Evolutionary conservation across 1,140 invertebrate species (phyloP).

Genomic region (Patella vulgata): DNA sequence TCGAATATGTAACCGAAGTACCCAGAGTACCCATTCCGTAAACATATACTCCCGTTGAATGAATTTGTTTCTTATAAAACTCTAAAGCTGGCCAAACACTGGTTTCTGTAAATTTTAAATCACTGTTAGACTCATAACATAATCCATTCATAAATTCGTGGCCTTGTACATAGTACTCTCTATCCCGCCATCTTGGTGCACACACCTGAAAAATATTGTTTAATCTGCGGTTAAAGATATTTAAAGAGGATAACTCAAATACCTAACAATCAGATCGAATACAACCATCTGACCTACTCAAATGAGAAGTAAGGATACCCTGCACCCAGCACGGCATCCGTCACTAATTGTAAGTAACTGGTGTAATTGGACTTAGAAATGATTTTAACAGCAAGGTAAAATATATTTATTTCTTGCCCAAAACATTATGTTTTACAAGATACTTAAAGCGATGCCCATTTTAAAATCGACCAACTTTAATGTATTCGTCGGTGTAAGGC

Average conservation of each 20-base stretch:
- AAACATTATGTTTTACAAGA: no score
- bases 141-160: slow-evolving; percentile 44
- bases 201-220: slow-evolving; percentile 44
- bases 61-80: slow-evolving; percentile 34
- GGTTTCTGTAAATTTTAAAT: slow-evolving; percentile 27
- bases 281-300: background rate
- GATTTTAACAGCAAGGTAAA: no score
- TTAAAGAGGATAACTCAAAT: background rate
- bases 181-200: slow-evolving; percentile 46
- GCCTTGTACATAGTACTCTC: slow-evolving; percentile 29
- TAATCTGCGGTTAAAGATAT: no score
- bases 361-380: no score
- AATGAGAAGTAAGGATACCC: background rate
- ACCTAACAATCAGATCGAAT: background rate
- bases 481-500: no score
- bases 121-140: slow-evolving; percentile 35
- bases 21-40: slow-evolving; percentile 46
- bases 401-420: no score
- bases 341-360: no score
- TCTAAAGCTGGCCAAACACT: slow-evolving; percentile 37
- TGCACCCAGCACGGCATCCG: no score
- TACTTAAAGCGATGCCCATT: no score
- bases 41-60: slow-evolving; percentile 29
- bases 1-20: slow-evolving; percentile 37
- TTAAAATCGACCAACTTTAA: no score